phyloP scores from a whole-genome alignment of 2,113 vertebrate species.

The Sinocyclocheilus anophthalmus region DNA sequence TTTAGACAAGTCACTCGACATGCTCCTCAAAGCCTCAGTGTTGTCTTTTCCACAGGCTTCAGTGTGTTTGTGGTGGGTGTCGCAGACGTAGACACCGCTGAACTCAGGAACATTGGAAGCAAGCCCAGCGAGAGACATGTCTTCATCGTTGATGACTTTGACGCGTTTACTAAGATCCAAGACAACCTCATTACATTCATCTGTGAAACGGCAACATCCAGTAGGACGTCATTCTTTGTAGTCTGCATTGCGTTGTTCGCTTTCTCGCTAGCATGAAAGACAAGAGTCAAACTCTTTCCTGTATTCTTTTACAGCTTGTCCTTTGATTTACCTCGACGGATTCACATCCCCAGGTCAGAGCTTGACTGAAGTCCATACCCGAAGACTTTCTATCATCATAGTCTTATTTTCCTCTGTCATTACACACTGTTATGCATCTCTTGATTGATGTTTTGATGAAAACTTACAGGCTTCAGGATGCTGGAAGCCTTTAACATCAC shows the following conservation, averaged over 20 bases:
- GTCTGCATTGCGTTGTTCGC: neutral
- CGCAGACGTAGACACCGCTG: slow-evolving; percentile 90
- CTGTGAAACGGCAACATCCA: slow-evolving; percentile 98
- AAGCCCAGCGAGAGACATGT: slow-evolving; percentile 96
- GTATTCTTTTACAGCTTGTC: slow-evolving; percentile 82
- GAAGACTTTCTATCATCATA: neutral
- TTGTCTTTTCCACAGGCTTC: slow-evolving; percentile 80
- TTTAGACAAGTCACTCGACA: neutral
- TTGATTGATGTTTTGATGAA: neutral
- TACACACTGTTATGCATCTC: neutral
- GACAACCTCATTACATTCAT: slow-evolving; percentile 98
- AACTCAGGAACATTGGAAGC: slow-evolving; percentile 91
- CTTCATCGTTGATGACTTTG: slow-evolving; percentile 95
- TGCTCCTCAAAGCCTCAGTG: neutral
- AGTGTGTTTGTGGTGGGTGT: slow-evolving; percentile 96
- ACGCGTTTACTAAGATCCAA: slow-evolving; percentile 96
- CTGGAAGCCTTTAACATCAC: slow-evolving; percentile 96
- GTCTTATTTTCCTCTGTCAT: neutral
- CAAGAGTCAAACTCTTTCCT: neutral
- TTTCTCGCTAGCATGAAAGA: neutral
- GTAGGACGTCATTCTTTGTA: slow-evolving; percentile 73
- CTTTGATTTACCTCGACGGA: slow-evolving; percentile 95
- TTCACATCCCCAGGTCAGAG: slow-evolving; percentile 95
- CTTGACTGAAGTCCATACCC: slow-evolving; percentile 16
- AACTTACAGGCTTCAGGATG: slow-evolving; percentile 91